Percentiles rank a stretch among this genome's conserved stretches.
These are phyloP conservation scores for Caranx ignobilis DNA, from an alignment of 2,113 vertebrate species.

Conservation along the genomic window DNA sequence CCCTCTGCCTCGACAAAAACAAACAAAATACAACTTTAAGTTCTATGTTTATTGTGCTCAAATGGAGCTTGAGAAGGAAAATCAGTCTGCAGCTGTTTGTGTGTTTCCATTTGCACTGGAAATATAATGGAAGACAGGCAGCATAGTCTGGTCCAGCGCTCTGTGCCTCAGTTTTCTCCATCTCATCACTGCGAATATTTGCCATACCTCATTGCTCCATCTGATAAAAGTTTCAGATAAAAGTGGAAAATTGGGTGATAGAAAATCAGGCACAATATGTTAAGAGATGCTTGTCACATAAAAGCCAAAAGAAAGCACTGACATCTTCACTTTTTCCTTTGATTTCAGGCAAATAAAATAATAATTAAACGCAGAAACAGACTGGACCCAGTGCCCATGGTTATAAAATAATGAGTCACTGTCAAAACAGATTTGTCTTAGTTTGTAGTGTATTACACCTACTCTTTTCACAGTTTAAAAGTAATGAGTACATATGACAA, in stretches of 20 bases:
- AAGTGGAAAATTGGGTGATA: not conserved
- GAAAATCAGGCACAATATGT: not conserved
- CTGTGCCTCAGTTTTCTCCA: not conserved
- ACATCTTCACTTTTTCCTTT: not conserved
- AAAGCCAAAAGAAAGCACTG: not conserved
- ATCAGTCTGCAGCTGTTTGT: slow-evolving; percentile 25
- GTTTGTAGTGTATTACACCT: not conserved
- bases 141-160: not conserved
- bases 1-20: slow-evolving; percentile 39
- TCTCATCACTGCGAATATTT: slow-evolving; percentile 5
- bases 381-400: not conserved
- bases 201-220: slow-evolving; percentile 9
- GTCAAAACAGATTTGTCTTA: not conserved
- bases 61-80: slow-evolving; percentile 23
- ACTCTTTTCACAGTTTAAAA: not conserved
- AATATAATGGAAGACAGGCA: slow-evolving; percentile 32
- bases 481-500: not conserved
- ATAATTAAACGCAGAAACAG: slow-evolving; percentile 1
- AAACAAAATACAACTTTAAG: slow-evolving; percentile 32
- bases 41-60: slow-evolving; percentile 47
- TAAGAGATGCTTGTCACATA: not conserved
- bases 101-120: slow-evolving; percentile 17
- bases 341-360: not conserved
- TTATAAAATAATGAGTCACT: slow-evolving; percentile 7
- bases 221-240: not conserved